Percentiles rank a stretch among this genome's conserved stretches.
Evolutionary conservation across 2,797 vertebrate species (phyloP).

Genomic region (Clamator glandarius): DNA sequence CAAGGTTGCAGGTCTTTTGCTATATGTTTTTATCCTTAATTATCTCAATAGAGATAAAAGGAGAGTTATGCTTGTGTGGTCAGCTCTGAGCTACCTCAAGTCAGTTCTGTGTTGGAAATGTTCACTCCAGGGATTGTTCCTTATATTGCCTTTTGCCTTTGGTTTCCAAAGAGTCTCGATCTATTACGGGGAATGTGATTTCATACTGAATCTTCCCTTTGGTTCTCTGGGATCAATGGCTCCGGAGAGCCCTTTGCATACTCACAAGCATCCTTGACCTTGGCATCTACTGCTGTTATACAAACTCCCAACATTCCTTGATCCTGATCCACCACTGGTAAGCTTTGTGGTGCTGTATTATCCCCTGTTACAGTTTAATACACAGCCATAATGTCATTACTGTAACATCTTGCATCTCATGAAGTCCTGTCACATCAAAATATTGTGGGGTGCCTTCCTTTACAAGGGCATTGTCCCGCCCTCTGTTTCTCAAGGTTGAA

Average conservation of each 20-base stretch:
- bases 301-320: neutral
- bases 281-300: neutral
- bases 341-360: neutral
- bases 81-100: neutral
- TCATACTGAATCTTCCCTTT: neutral
- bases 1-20: neutral
- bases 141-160: neutral
- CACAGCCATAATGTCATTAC: neutral
- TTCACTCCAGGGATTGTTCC: neutral
- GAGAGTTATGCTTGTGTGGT: neutral
- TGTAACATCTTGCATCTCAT: neutral
- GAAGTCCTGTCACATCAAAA: neutral
- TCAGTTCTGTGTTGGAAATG: neutral
- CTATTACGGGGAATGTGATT: neutral
- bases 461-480: neutral
- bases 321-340: neutral
- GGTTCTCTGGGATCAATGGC: neutral
- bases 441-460: fast-evolving
- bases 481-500: neutral
- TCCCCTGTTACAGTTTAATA: neutral
- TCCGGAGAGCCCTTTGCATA: neutral
- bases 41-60: neutral
- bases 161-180: neutral
- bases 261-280: neutral
- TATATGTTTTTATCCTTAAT: constrained; percentile 15